These are phyloP conservation scores for Heliocidaris erythrogramma DNA, from an alignment of 35 echinoderm and acorn worm genomes.

Conservation along the genomic window DNA sequence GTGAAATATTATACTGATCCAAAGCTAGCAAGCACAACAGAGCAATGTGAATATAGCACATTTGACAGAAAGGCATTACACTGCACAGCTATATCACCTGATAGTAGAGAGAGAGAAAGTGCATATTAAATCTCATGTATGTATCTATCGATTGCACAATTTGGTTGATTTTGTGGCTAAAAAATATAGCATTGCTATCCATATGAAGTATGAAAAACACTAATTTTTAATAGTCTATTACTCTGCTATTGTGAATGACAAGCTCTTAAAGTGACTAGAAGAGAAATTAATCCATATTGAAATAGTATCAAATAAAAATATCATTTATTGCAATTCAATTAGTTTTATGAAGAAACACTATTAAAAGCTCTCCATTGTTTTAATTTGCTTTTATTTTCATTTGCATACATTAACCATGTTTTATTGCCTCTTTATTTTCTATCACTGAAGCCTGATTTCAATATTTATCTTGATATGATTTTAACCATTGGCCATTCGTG, in stretches of 20 bases:
- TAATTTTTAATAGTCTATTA: neutral
- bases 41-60: neutral
- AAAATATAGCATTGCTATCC: neutral
- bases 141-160: neutral
- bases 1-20: neutral
- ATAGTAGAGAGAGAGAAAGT: neutral
- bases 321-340: neutral
- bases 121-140: neutral
- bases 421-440: neutral
- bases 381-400: constrained; percentile 14
- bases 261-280: neutral
- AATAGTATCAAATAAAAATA: neutral
- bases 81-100: neutral
- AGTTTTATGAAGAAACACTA: neutral
- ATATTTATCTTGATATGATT: neutral
- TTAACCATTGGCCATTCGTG: neutral
- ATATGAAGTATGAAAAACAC: neutral
- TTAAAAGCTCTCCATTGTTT: neutral
- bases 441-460: neutral
- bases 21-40: neutral
- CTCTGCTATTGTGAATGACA: neutral
- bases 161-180: neutral
- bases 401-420: constrained; percentile 2
- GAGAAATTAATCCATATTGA: neutral
- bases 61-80: neutral